Evolutionary conservation across 2,797 vertebrate genomes (phyloP), one percentile per base, ranked within the genome.

Genomic region (Oreochromis grahami): DNA sequence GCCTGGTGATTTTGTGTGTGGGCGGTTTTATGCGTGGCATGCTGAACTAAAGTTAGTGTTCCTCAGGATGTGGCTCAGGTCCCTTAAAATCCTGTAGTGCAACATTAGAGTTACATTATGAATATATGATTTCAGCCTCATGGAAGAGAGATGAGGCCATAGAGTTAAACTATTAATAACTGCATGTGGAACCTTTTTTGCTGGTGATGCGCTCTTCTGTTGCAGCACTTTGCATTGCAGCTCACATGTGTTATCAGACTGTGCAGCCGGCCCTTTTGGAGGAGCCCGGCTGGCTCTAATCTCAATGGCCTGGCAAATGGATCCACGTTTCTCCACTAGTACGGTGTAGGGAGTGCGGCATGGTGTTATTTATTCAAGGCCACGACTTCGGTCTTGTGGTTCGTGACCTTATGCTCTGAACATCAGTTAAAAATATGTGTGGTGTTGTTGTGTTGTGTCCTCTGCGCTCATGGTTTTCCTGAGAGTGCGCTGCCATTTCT

Each of bases 111-210:
- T 84, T 77, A 83, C 81, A 83, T 91, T 89, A 81, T 93, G 91
- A 88, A 92, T 90, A 89, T 80, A 84, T 90, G 84, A 89, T 82
- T 83, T 74, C 13, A 12, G 51, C 68, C 65, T 77, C 80, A 84
- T 82, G 78, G 80, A 88, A 89, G 55, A 41, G 41, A 65, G 80
- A 86, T n/a, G 86, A 84, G 84, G 83, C 83, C 29, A 86, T 52
- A 58, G 56, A 82, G 86, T 81, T 92, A 84, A 92, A 90, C 90
- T 96, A 94, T 95, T 94, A 94, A 95, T 95, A 95, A 88, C 85
- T 58, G 81, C 70, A 74, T 84, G 82, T 88, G 38, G 90, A 83
- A 89, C 89, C 86, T 88, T 78, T 79, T 63, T 80, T 81, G 80
- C 82, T 84, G 84, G 76, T 88, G 84, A 82, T 84, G 77, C 63